phyloP scores from a whole-genome alignment of 2,113 vertebrate species.

The Hydrochoerus hydrochaeris region DNA sequence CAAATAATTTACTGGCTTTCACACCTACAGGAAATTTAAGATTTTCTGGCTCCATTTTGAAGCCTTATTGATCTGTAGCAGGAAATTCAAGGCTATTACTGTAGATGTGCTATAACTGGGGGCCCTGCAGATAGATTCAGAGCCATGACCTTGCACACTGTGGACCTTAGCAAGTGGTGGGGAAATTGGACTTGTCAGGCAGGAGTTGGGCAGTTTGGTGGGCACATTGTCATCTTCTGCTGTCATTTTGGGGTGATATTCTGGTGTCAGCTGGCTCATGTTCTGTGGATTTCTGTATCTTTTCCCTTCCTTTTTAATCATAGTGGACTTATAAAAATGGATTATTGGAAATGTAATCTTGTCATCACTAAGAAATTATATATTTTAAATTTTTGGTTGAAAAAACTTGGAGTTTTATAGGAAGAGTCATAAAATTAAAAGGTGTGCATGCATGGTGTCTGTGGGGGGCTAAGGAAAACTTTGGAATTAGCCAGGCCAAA shows the following conservation, averaged over 20 bases:
- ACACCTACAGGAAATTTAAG: neutral
- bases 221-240: neutral
- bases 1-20: conserved; percentile 36
- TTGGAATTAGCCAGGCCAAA: neutral
- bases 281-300: neutral
- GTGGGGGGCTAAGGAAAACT: neutral
- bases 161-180: neutral
- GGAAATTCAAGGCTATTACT: neutral
- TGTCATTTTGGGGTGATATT: neutral
- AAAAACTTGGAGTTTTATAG: neutral
- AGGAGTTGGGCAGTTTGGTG: neutral
- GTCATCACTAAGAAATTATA: neutral
- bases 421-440: neutral
- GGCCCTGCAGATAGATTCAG: neutral
- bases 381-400: conserved; percentile 1
- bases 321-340: neutral
- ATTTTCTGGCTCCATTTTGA: conserved; percentile 47
- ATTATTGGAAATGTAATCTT: neutral
- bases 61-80: conserved; percentile 47
- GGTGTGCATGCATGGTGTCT: neutral
- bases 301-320: neutral
- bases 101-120: neutral
- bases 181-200: neutral
- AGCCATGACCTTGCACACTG: neutral
- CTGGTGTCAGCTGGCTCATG: neutral